Percentiles rank a stretch among this genome's conserved stretches.
Evolutionary conservation across 2,888 invertebrate species (phyloP).

Genomic region (Lutraria lutraria): DNA sequence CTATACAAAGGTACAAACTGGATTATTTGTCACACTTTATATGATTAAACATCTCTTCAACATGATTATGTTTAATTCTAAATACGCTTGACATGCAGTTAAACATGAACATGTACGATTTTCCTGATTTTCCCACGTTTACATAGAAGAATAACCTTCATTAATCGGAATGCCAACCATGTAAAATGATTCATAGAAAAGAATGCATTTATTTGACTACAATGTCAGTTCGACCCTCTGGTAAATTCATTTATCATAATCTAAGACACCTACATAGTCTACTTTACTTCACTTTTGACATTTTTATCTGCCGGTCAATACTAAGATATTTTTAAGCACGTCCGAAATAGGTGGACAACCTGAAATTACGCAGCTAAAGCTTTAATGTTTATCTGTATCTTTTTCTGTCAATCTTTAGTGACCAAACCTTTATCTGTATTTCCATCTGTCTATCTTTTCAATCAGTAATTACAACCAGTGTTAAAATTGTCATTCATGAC

Average conservation of each 20-base stretch:
- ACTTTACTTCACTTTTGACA: slow-evolving; percentile 22
- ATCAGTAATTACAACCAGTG: slow-evolving; percentile 62
- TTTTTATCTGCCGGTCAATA: slow-evolving; percentile 26
- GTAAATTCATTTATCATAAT: slow-evolving; percentile 51
- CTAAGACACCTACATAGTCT: slow-evolving; percentile 1
- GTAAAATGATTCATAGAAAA: slow-evolving; percentile 9
- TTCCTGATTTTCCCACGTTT: background rate
- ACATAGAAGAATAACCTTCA: background rate
- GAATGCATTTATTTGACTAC: background rate
- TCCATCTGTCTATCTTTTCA: slow-evolving; percentile 56
- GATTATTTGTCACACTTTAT: too few species aligned
- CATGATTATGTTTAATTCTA: too few species aligned
- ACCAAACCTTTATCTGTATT: slow-evolving; percentile 52
- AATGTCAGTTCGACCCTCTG: slow-evolving; percentile 8
- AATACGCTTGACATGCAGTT: too few species aligned
- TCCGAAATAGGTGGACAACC: slow-evolving; percentile 58
- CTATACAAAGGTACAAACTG: too few species aligned
- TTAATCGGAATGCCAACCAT: background rate
- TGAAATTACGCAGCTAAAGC: slow-evolving; percentile 45
- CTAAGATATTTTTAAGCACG: slow-evolving; percentile 43
- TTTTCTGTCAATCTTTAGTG: slow-evolving; percentile 52
- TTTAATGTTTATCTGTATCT: slow-evolving; percentile 44
- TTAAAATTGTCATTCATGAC: slow-evolving; percentile 59
- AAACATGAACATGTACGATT: background rate
- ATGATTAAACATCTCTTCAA: too few species aligned